phyloP scores from a whole-genome alignment of 2,113 vertebrate genomes.

The Ivindomyrus marchei region DNA sequence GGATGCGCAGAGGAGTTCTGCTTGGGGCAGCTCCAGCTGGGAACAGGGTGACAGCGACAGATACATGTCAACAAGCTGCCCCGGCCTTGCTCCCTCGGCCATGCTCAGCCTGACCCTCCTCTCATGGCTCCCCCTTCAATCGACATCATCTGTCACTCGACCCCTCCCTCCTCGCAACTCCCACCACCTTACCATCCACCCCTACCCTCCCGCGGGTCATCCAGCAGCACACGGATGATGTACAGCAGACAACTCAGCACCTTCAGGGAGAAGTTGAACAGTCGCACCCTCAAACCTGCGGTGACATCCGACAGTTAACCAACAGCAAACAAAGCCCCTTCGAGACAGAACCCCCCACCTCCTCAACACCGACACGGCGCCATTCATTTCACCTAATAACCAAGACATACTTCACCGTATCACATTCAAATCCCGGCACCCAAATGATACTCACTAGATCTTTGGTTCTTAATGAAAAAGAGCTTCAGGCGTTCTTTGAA shows the following conservation, averaged over 20 bases:
- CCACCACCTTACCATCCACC: constrained; percentile 40
- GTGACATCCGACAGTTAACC: not conserved
- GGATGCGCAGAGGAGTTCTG: constrained; percentile 61
- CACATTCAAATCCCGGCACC: not conserved
- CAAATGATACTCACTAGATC: constrained; percentile 67
- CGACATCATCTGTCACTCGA: not conserved
- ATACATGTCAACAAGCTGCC: not conserved
- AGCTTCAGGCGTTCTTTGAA: constrained; percentile 78
- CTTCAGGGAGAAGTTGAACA: constrained; percentile 75
- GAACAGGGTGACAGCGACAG: constrained; percentile 7
- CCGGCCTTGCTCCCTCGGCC: not conserved
- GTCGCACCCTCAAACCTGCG: constrained; percentile 71
- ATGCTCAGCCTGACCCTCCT: not conserved
- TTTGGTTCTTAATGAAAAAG: constrained; percentile 83
- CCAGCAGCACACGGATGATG: constrained; percentile 70
- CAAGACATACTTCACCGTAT: not conserved
- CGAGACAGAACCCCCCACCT: not conserved
- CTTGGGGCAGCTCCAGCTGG: constrained; percentile 62
- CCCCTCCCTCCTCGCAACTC: not conserved
- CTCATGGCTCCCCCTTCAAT: not conserved
- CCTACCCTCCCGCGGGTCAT: constrained; percentile 60
- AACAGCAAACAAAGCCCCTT: not conserved
- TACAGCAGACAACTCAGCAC: constrained; percentile 75
- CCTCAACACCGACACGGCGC: not conserved
- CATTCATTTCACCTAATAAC: not conserved